Base-by-base conservation (phyloP, 2,888 invertebrate genomes). In the Empis livida region DNA sequence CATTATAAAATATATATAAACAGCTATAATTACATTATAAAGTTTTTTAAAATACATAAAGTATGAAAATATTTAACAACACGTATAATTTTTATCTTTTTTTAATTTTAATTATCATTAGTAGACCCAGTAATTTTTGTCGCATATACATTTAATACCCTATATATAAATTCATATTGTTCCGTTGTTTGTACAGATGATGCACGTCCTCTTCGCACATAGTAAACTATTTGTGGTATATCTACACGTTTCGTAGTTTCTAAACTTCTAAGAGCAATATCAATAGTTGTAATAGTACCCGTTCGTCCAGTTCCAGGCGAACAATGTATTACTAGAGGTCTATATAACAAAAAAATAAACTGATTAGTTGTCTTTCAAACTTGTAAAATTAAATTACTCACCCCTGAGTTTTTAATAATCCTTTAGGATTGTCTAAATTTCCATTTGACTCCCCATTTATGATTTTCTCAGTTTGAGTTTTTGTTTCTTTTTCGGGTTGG, bases 271-370 rank as follows among this genome's bases (percentile, higher is more conserved):
- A 93, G 85, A 58, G 86, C 82, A 53, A 88, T 75, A 72, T 94
- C 94, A 64, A 86, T 82, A 52, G 91, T 86, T 51, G 92, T 77
- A 53, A 92, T 73, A 43, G 89, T 85, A 39, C 92, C 92, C 14
- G 92, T 83, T 46, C 94, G 77, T 1, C 93, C 94, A 42, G 93
- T 93, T 55, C 94, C 86, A 48, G 90, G 87, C 64, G 93, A 88
- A 71, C 91, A 90, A 66, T 86, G 84, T 52, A 88, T 79, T 55
- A 86, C 79, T 60, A 86, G 79, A 44, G 90, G 84, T 37, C 84
- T 85, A 62, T 48, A 56, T 54, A 40, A 47, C 44, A 44, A 37
- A 11, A 13, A 35, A 17, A 14, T 13, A 30, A 43, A 27, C n/a
- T n/a, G n/a, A n/a, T 39, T 16, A 39, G 15, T 30, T 30, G 39